Conservation (phyloP, 2,888 invertebrate species). For the Caenorhabditis wallacei region DNA sequence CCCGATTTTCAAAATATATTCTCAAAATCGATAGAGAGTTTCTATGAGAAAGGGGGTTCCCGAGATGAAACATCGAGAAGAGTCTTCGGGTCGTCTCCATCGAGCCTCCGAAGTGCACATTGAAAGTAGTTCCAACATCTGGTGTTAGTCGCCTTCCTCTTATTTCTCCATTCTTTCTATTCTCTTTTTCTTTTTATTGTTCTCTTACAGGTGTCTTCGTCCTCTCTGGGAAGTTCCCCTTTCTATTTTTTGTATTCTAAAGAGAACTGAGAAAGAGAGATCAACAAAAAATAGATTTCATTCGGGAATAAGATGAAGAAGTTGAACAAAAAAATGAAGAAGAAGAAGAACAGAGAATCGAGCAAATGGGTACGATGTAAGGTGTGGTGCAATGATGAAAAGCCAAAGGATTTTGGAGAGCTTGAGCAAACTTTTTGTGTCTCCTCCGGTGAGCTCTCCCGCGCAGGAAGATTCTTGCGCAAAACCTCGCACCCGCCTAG, state of each 20-base stretch:
- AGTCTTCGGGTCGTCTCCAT: slow-evolving; percentile 24
- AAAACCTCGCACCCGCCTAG: slow-evolving; percentile 59
- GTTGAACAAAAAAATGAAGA: slow-evolving; percentile 28
- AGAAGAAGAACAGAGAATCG: slow-evolving; percentile 34
- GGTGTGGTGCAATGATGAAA: slow-evolving; percentile 49
- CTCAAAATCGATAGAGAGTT: slow-evolving; percentile 26
- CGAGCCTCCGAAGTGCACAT: slow-evolving; percentile 52
- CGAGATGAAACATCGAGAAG: slow-evolving; percentile 52
- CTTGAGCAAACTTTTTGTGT: slow-evolving; percentile 66
- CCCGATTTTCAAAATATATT: background rate
- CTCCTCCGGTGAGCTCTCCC: slow-evolving; percentile 35
- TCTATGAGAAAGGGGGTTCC: slow-evolving; percentile 15
- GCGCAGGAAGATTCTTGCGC: slow-evolving; percentile 51
- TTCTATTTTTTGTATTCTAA: background rate
- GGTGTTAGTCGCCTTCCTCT: slow-evolving; percentile 57
- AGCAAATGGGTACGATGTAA: slow-evolving; percentile 57
- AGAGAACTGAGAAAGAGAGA: slow-evolving; percentile 7
- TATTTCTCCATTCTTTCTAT: slow-evolving; percentile 22
- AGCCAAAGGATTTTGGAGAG: slow-evolving; percentile 65
- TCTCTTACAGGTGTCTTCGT: slow-evolving; percentile 61
- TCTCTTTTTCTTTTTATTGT: slow-evolving; percentile 48
- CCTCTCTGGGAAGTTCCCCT: slow-evolving; percentile 33
- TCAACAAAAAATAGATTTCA: slow-evolving; percentile 4
- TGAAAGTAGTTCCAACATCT: slow-evolving; percentile 39
- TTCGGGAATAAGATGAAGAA: background rate